Conservation (phyloP, 1,140 invertebrate species). For the Eufriesea mexicana region DNA sequence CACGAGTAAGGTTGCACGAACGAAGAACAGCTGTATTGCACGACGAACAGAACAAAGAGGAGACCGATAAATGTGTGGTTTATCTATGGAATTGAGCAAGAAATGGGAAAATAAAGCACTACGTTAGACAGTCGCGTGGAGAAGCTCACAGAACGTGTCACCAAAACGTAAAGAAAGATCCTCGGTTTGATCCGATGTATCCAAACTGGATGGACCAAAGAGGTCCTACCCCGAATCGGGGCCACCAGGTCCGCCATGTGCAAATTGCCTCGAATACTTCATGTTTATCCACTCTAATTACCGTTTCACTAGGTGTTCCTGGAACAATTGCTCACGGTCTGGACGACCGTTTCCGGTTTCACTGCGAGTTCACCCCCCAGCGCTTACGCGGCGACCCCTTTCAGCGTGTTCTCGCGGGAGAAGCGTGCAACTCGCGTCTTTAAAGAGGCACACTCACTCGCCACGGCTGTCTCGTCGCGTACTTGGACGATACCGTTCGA, state of each 20-base stretch:
- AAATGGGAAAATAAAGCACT: background rate
- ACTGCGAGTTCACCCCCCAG: background rate
- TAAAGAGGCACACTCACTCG: constrained; percentile 59
- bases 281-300: constrained; percentile 1
- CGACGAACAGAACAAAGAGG: no score
- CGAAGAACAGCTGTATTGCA: no score
- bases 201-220: background rate
- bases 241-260: no score
- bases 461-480: background rate
- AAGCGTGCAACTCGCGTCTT: constrained; percentile 35
- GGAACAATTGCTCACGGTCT: background rate
- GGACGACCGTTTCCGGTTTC: constrained; percentile 1
- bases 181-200: background rate
- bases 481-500: no score
- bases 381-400: constrained; percentile 8
- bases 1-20: no score
- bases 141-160: no score
- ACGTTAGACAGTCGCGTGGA: no score
- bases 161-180: no score
- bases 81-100: background rate
- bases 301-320: constrained; percentile 1
- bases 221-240: no score
- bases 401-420: background rate
- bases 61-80: no score
- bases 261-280: background rate